These are phyloP conservation scores for Druon quercuslanigerum DNA, from an alignment of 1,140 invertebrate genomes.

Conservation along the genomic window DNA sequence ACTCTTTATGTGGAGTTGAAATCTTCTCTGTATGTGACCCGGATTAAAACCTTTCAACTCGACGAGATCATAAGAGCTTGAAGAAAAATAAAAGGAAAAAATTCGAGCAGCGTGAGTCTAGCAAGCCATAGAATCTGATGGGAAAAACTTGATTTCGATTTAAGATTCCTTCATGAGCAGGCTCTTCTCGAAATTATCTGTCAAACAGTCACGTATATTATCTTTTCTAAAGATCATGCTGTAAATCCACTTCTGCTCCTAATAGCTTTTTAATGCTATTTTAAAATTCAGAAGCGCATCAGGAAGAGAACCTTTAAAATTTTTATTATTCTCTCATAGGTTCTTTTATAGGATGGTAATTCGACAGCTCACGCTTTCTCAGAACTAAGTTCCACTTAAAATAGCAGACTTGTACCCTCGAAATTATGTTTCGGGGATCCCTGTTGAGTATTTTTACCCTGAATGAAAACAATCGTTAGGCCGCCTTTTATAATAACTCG, in stretches of 20 bases:
- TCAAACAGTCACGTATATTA: conserved; percentile 20
- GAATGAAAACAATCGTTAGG: too few species aligned
- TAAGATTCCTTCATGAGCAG: conserved; percentile 11
- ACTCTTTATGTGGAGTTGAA: not conserved
- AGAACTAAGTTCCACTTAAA: too few species aligned
- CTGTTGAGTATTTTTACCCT: too few species aligned
- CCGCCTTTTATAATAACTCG: too few species aligned
- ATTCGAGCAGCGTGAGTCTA: not conserved
- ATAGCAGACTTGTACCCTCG: too few species aligned
- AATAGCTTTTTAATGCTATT: conserved; percentile 10
- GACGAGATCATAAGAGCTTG: not conserved
- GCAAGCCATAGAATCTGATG: not conserved
- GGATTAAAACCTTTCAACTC: not conserved
- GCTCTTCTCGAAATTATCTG: not conserved
- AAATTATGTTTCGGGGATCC: too few species aligned
- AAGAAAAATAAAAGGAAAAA: not conserved
- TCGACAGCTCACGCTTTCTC: too few species aligned
- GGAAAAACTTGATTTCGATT: conserved; percentile 4
- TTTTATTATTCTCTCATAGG: not conserved
- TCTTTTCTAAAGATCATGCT: conserved; percentile 1
- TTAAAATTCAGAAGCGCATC: conserved; percentile 5
- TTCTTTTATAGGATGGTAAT: too few species aligned
- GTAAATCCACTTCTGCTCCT: conserved; percentile 5
- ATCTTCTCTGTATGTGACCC: not conserved
- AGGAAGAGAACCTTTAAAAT: not conserved